Evolutionary conservation across 2,113 vertebrate genomes (phyloP).

Genomic region (Mohoua ochrocephala): DNA sequence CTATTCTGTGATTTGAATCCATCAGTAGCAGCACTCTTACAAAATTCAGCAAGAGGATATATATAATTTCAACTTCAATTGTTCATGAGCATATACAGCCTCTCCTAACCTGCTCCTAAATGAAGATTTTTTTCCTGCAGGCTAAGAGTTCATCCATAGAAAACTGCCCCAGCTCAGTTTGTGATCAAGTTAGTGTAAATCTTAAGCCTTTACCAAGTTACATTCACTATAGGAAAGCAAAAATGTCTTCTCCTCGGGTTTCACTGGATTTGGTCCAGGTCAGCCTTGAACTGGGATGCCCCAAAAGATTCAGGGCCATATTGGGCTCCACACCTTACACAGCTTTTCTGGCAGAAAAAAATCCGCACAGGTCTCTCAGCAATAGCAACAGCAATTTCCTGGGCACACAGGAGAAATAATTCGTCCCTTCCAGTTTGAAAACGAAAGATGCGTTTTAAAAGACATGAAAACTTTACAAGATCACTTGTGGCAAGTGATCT

Average conservation of each 20-base stretch:
- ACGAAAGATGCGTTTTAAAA: background rate
- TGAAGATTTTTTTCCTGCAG: background rate
- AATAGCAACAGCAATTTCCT: background rate
- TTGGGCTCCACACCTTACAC: background rate
- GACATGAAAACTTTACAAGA: background rate
- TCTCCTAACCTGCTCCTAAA: background rate
- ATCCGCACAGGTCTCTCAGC: background rate
- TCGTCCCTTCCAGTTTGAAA: background rate
- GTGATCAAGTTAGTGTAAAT: background rate
- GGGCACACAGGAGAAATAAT: background rate
- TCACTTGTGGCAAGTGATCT: rapidly evolving
- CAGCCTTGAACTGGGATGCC: background rate
- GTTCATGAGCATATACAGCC: rapidly evolving
- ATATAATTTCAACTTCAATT: background rate
- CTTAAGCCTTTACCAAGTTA: background rate
- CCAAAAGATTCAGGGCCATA: background rate
- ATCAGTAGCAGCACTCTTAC: background rate
- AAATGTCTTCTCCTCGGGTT: background rate
- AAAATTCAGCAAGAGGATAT: background rate
- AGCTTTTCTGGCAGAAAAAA: background rate
- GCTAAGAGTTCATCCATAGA: background rate
- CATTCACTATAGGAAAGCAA: background rate
- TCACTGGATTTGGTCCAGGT: background rate
- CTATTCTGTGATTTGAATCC: background rate
- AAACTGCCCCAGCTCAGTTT: background rate